Base-by-base conservation (phyloP, 92 coral and sea anemone species). In the Actinernus sp. region DNA sequence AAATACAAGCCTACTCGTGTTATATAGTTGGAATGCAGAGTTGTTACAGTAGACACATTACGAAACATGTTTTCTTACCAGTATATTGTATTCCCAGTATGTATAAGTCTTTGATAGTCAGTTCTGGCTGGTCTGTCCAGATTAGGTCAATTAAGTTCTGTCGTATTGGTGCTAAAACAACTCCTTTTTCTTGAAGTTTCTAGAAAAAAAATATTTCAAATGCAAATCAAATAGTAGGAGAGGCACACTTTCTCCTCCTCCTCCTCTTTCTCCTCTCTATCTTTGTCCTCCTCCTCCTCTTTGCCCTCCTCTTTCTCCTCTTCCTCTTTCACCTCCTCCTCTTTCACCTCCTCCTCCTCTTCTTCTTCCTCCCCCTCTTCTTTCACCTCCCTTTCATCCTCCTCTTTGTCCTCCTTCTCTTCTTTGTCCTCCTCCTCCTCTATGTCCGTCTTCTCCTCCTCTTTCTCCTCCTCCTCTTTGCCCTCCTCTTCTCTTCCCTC, bases 131-230 rank as follows among this genome's bases (percentile, higher is more conserved):
- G 37, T 74, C 31, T 7, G 74, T 76, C 98, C 98, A 94, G 27
- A 94, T 66, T 41, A 45, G 54, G 74, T 94, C 98, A 8, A 94
- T 74, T 26, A 94, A 79, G 69, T 94, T 94, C 29, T 61, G 45
- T 38, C 31, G 43, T 3, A 86, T 64, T 25, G 93, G 80, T 50
- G 84, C 83, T 39, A 94, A 31, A 0, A 53, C 53, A 24, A 94
- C 79, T 6, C 71, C 77, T 19, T 53, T 16, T 8, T 65, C 54
- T 59, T 74, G 49, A 29, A 94, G 79, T 31, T 74, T 87, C 98
- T 93, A 58, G 29, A 33, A 83, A 43, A 39, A 26, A 16, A 28
- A 93, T 96, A 96, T 56, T 96, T 21, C 29, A 25, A 49, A 4
- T 6, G 21, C 2, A 49, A 43, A 43, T n/a, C 20, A 43, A 43